Evolutionary conservation across 2,888 invertebrate genomes (phyloP), one percentile per base, ranked within the genome.

Genomic region (Scrobipalpa costella): DNA sequence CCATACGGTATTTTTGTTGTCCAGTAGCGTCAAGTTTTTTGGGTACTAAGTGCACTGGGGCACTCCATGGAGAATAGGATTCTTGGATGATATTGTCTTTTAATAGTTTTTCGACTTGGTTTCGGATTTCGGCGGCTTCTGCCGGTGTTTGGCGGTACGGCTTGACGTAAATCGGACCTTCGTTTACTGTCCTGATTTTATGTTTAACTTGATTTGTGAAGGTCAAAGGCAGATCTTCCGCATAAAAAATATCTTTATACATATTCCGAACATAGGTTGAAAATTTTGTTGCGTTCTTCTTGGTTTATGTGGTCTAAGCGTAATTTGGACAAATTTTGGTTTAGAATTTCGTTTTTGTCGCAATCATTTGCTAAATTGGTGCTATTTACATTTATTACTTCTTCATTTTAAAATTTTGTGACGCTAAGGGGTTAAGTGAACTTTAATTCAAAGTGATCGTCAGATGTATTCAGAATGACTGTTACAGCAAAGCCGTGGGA

Each of bases 21-120:
- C 68, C 69, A 8, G 66, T 67, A 76, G 75, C n/a, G 52, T 77
- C 76, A 8, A 63, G 38, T 63, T 78, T 77, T 65, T 80, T 75
- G 0, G 75, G 74, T 0, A 79, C 78, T n/a, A 78, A 66, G 73
- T 75, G 77, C 2, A 78, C 66, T 7, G 76, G 78, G 40, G 69
- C 64, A 21, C 67, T 70, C 72, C 73, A 78, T 7, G 76, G 79
- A 34, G 69, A 70, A 27, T 66, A 60, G 9, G 66, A 67, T 11
- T 67, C 71, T 65, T 64, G 61, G 21, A 79, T 75, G 17, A 77
- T 74, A 21, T 68, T 68, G 44, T 76, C 65, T 9, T 70, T 59
- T 71, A 72, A 66, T 66, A 76, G 27, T 66, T 71, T 64, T 13
- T 67, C 34, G 15, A 74, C 68, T 67, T 75, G 72, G 9, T 49